These are phyloP conservation scores for Cremastinae sp. DNA, from an alignment of 2,888 invertebrate species.

Conservation along the genomic window DNA sequence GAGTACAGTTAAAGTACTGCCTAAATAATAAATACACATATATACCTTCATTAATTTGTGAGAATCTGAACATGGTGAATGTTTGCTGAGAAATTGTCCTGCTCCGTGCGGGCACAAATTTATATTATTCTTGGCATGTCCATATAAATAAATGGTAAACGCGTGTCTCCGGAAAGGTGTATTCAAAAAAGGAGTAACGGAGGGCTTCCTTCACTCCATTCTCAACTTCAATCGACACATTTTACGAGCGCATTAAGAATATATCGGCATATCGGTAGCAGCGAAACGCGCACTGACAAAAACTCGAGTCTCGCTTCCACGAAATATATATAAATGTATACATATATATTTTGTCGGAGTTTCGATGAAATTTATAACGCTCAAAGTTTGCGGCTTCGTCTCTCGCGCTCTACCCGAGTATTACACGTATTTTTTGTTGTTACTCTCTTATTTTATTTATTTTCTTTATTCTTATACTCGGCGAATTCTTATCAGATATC, in stretches of 20 bases:
- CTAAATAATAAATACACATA: background rate
- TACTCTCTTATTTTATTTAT: background rate
- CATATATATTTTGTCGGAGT: conserved; percentile 1
- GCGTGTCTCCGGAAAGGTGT: conserved; percentile 7
- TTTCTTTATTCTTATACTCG: conserved; percentile 12
- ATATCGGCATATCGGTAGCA: conserved; percentile 49
- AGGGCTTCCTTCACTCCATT: conserved; percentile 39
- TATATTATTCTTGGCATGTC: conserved; percentile 7
- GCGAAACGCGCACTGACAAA: conserved; percentile 27
- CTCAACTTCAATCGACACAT: conserved; percentile 32
- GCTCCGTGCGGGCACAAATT: conserved; percentile 21
- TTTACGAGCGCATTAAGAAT: conserved; percentile 56
- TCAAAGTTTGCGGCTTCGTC: conserved; percentile 16
- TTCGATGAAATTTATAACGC: conserved; percentile 21
- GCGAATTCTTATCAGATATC: conserved; percentile 35
- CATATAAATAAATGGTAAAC: conserved; percentile 14
- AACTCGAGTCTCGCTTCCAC: conserved; percentile 4
- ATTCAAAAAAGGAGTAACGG: no score
- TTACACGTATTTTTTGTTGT: background rate
- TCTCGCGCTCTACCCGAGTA: conserved; percentile 9
- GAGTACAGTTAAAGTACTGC: no score
- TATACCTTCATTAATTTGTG: conserved; percentile 50
- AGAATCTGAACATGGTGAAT: conserved; percentile 46
- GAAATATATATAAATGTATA: background rate
- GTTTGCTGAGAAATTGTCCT: conserved; percentile 26